Percentiles rank a stretch among this genome's conserved stretches.
Conservation (phyloP, 2,797 vertebrate genomes). For the Mormyrops boulengeri region DNA sequence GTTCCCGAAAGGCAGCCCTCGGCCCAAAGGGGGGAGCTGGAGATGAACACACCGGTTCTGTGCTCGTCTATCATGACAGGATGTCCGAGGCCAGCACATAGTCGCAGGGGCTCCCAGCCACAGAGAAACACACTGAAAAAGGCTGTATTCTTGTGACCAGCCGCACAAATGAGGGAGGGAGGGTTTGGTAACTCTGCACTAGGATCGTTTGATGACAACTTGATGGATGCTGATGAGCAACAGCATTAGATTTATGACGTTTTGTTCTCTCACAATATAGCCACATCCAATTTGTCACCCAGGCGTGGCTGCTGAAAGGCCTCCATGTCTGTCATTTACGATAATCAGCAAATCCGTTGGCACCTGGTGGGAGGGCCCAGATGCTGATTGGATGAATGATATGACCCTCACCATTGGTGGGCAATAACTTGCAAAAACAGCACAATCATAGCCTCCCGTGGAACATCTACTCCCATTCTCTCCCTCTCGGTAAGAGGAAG, state of each 20-base stretch:
- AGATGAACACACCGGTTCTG: not conserved
- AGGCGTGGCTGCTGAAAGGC: not conserved
- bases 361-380: not conserved
- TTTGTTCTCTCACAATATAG: not conserved
- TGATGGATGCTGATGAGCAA: not conserved
- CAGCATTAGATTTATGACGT: not conserved
- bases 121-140: not conserved
- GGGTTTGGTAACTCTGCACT: not conserved
- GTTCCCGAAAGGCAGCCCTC: not conserved
- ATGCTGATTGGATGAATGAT: not conserved
- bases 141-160: not conserved
- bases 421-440: not conserved
- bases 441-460: not conserved
- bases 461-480: constrained; percentile 1
- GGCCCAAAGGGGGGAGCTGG: not conserved
- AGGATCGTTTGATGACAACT: not conserved
- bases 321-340: not conserved
- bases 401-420: not conserved
- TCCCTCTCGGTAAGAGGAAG: not conserved
- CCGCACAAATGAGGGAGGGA: not conserved
- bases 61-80: not conserved
- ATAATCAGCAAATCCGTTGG: not conserved
- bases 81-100: not conserved
- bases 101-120: not conserved
- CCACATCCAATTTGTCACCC: not conserved